Base-by-base conservation (phyloP, 1,140 invertebrate genomes). In the Reticulitermes speratus region DNA sequence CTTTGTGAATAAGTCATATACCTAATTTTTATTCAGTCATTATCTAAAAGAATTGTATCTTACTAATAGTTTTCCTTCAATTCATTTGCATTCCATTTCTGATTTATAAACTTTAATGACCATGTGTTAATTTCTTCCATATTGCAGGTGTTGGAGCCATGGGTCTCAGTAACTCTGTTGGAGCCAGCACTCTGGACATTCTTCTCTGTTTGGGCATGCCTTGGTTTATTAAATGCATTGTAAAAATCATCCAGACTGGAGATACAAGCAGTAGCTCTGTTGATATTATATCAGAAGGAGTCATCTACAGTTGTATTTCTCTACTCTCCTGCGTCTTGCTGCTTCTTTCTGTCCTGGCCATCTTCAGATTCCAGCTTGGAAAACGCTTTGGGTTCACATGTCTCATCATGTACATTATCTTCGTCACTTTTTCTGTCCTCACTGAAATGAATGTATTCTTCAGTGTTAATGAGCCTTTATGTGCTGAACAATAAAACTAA, bases 181-280 rank as follows among this genome's bases (percentile, higher is more conserved):
- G 96, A 0, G 96, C 96, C 0, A 97, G 97, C 88, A 96, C 96
- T 0, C 91, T 98, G 88, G 96, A 97, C 86, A 97, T 97, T 85
- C 89, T 97, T 1, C 92, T 97, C n/a, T 97, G 96, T n/a, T 90
- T 97, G 21, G 96, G 96, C 5, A 88, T 97, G 23, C 96, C 96
- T 0, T 98, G 96, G 97, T 93, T 96, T 9, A 95, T 97, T 82
- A 96, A 94, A 88, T 94, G 94, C 7, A 89, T 95, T 82, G 91
- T 94, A 81, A 90, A 93, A 23, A 90, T 92, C 1, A 90, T 87
- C 0, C 89, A 92, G n/a, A 91, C 93, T 7, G 83, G 30, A 21
- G 55, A 23, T 88, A 91, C 2, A 86, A 89, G 1, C 25, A 44
- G 52, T 23, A 88, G 91, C 0, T 91, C 89, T 32, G 91, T 94